phyloP scores from a whole-genome alignment of 2,113 vertebrate species.

The Propithecus coquereli region DNA sequence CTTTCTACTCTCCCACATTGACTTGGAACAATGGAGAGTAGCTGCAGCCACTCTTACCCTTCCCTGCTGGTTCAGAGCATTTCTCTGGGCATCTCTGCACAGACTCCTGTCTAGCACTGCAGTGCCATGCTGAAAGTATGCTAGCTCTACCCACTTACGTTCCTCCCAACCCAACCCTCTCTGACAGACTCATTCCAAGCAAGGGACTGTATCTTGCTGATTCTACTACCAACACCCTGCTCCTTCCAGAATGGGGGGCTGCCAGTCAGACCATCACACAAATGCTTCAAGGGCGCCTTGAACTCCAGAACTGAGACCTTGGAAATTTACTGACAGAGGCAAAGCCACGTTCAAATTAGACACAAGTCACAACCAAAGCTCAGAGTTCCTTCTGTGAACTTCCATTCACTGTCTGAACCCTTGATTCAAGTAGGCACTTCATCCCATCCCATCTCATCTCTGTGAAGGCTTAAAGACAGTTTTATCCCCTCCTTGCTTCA shows the following conservation, averaged over 20 bases:
- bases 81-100: background rate
- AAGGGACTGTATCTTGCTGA: background rate
- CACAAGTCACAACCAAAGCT: background rate
- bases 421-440: background rate
- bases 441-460: background rate
- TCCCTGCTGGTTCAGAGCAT: background rate
- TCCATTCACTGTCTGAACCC: background rate
- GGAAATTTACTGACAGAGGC: background rate
- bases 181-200: background rate
- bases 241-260: background rate
- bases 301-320: background rate
- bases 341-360: background rate
- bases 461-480: background rate
- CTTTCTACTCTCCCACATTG: background rate
- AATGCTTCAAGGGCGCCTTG: background rate
- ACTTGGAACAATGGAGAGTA: background rate
- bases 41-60: background rate
- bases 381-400: background rate
- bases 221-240: background rate
- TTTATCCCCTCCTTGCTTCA: background rate
- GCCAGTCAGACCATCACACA: background rate
- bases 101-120: background rate
- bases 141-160: background rate
- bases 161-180: background rate
- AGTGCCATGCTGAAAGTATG: background rate